phyloP scores from a whole-genome alignment of 30 jellyfish, hydroid and myxozoan genomes.

The Aurelia sp. region DNA sequence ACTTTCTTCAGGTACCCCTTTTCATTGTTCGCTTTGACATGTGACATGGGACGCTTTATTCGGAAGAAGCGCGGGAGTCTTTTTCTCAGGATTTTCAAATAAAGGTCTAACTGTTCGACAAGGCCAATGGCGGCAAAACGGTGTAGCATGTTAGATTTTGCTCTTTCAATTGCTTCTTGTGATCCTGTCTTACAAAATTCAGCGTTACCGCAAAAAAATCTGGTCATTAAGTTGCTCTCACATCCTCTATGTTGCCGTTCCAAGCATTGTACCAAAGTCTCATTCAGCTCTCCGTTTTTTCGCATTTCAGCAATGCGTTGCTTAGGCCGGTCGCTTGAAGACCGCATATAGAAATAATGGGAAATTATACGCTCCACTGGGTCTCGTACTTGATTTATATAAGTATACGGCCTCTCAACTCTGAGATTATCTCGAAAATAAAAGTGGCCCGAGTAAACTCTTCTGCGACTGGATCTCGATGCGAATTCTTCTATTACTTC shows the following conservation, averaged over 20 bases:
- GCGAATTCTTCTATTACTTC: conserved; percentile 67
- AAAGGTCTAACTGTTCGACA: conserved; percentile 53
- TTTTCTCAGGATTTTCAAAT: conserved; percentile 50
- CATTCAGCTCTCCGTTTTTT: conserved; percentile 72
- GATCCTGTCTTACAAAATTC: conserved; percentile 78
- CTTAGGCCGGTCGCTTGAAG: conserved; percentile 58
- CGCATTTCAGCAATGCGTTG: conserved; percentile 76
- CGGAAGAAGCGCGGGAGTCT: conserved; percentile 83
- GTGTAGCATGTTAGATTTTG: conserved; percentile 75
- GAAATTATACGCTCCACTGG: conserved; percentile 83
- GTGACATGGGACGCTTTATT: neutral
- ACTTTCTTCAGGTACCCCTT: neutral
- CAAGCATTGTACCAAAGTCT: conserved; percentile 78
- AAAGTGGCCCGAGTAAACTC: conserved; percentile 79
- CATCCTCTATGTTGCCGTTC: conserved; percentile 90
- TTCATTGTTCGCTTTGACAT: conserved; percentile 22
- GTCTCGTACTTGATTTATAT: conserved; percentile 84
- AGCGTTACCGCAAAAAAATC: conserved; percentile 84
- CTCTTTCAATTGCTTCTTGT: conserved; percentile 62
- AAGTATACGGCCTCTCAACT: conserved; percentile 64
- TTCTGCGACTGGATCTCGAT: conserved; percentile 4
- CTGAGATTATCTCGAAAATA: conserved; percentile 60
- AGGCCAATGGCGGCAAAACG: conserved; percentile 87
- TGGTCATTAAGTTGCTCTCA: conserved; percentile 89
- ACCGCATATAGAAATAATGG: conserved; percentile 88